Conservation (phyloP, 2,797 vertebrate genomes). For the Cryptoprocta ferox region DNA sequence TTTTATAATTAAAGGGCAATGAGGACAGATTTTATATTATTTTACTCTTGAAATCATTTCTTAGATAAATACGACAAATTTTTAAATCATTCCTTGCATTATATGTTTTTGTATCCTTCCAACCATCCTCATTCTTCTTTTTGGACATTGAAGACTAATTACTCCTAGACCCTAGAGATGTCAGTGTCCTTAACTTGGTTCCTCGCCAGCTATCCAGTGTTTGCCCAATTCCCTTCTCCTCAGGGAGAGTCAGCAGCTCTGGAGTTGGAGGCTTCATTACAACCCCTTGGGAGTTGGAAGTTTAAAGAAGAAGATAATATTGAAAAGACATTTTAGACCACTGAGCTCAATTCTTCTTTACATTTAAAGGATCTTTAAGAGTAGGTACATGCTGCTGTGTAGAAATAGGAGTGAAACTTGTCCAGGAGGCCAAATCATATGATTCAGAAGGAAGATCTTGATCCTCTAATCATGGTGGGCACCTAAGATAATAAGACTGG, state of each 20-base stretch:
- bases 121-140: background rate
- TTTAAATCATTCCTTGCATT: background rate
- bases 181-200: background rate
- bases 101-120: background rate
- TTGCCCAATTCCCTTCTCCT: background rate
- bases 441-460: background rate
- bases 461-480: background rate
- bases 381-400: background rate
- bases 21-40: conserved; percentile 34
- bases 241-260: background rate
- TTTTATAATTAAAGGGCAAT: conserved; percentile 11
- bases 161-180: too few species aligned
- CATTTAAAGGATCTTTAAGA: background rate
- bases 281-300: background rate
- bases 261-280: background rate
- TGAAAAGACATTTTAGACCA: background rate
- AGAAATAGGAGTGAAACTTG: background rate
- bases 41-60: conserved; percentile 31
- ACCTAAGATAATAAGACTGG: background rate
- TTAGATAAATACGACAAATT: background rate
- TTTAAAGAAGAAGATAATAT: background rate
- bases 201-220: background rate
- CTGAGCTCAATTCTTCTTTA: background rate
- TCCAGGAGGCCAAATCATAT: background rate
- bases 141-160: background rate